A percentile compares a stretch with the other conserved stretches of the same genome.
These are phyloP conservation scores for Tangara arthus DNA, from an alignment of 2,797 vertebrate species.

Conservation along the genomic window DNA sequence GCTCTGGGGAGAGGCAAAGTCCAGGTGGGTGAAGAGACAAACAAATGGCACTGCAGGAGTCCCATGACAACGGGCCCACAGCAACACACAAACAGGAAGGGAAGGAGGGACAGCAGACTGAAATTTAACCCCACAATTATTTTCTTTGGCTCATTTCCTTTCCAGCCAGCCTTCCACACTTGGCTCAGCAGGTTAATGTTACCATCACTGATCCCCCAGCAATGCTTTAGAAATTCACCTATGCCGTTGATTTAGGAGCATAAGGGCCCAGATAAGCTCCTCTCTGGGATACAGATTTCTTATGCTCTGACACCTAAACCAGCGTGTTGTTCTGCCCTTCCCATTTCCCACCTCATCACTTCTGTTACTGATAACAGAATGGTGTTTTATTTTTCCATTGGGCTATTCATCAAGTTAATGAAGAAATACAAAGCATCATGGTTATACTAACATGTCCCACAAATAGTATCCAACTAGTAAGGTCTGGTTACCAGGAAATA, in stretches of 20 bases:
- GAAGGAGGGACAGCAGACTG: not conserved
- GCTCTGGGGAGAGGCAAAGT: not conserved
- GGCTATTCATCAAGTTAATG: not conserved
- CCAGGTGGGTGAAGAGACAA: not conserved
- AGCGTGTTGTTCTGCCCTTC: not conserved
- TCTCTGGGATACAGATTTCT: not conserved
- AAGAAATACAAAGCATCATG: not conserved
- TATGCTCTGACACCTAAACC: not conserved
- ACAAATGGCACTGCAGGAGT: not conserved
- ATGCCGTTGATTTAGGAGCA: not conserved
- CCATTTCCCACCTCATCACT: not conserved
- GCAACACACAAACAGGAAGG: not conserved
- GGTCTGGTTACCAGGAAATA: conserved; percentile 30
- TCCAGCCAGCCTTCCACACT: not conserved
- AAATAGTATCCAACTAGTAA: not conserved
- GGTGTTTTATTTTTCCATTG: not conserved
- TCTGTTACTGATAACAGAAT: not conserved
- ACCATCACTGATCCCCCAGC: not conserved
- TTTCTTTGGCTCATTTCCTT: not conserved
- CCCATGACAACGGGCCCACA: not conserved
- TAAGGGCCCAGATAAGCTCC: not conserved
- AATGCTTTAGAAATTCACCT: not conserved
- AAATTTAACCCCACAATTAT: not conserved
- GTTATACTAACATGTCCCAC: not conserved
- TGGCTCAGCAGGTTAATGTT: not conserved